Percentiles rank a stretch among this genome's conserved stretches.
Conservation (phyloP, 2,797 vertebrate species). For the Hypotaenidia philippensis region DNA sequence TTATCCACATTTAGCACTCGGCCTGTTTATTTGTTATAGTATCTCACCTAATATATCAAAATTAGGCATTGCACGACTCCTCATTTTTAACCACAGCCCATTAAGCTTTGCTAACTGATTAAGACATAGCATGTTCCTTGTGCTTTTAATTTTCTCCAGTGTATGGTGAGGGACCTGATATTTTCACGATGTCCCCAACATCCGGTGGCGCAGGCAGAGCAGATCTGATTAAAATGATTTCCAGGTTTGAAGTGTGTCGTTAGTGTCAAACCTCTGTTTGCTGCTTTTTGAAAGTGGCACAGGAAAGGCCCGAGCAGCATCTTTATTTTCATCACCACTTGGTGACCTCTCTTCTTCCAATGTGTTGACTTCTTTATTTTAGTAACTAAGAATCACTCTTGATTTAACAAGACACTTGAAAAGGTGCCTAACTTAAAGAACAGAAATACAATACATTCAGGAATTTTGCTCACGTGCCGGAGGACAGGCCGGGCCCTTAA, state of each 20-base stretch:
- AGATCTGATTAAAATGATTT: neutral
- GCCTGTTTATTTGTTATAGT: constrained; percentile 63
- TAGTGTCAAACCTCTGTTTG: neutral
- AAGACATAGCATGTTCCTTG: constrained; percentile 46
- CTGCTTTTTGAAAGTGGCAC: neutral
- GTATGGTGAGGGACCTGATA: neutral
- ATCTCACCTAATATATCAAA: constrained; percentile 71
- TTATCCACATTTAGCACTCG: constrained; percentile 48
- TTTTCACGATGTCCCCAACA: neutral
- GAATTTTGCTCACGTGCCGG: constrained; percentile 44
- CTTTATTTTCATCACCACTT: constrained; percentile 25
- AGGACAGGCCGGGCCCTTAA: neutral
- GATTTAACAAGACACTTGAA: constrained; percentile 36
- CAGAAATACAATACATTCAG: neutral
- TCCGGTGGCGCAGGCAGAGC: neutral
- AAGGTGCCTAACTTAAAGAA: constrained; percentile 13
- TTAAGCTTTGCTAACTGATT: constrained; percentile 60
- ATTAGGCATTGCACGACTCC: constrained; percentile 53
- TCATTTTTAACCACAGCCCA: constrained; percentile 66
- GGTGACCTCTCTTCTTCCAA: constrained; percentile 19
- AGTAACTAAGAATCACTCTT: neutral
- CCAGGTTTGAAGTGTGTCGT: neutral
- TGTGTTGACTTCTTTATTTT: constrained; percentile 22
- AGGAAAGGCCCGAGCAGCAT: neutral
- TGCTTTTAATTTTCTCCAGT: constrained; percentile 45